Evolutionary conservation across 2,797 vertebrate species (phyloP).

Genomic region (Helostoma temminkii): DNA sequence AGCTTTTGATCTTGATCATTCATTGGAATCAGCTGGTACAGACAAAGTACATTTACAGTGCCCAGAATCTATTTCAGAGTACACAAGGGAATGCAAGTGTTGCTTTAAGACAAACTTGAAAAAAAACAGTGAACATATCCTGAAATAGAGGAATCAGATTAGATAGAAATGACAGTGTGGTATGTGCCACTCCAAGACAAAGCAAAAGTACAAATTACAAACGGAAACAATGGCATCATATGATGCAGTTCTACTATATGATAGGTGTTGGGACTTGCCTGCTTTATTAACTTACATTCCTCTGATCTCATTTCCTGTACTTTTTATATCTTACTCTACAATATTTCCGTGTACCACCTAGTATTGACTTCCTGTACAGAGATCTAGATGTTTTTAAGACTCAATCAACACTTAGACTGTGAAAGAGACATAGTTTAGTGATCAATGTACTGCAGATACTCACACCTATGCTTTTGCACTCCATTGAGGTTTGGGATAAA

Average conservation of each 20-base stretch:
- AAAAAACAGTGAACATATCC: background rate
- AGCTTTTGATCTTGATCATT: background rate
- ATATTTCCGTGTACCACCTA: constrained; percentile 11
- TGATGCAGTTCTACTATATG: background rate
- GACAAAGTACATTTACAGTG: too few relatives aligned
- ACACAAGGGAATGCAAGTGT: background rate
- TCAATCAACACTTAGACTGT: constrained; percentile 28
- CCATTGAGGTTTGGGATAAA: constrained; percentile 37
- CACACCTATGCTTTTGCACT: constrained; percentile 50
- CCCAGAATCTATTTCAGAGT: background rate
- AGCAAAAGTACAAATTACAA: background rate
- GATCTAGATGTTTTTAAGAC: constrained; percentile 38
- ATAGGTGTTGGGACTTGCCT: constrained; percentile 40
- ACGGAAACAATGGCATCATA: constrained; percentile 13
- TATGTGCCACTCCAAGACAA: background rate
- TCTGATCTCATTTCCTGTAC: constrained; percentile 6
- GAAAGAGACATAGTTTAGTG: constrained; percentile 24
- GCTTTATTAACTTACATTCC: constrained; percentile 36
- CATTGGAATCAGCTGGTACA: background rate
- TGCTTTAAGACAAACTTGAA: background rate
- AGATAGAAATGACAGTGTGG: background rate
- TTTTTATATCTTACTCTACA: background rate
- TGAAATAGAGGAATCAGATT: background rate
- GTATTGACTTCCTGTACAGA: constrained; percentile 29
- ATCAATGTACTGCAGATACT: constrained; percentile 45